Conservation (phyloP, 2,888 invertebrate species). For the Ischnus inquisitorius region DNA sequence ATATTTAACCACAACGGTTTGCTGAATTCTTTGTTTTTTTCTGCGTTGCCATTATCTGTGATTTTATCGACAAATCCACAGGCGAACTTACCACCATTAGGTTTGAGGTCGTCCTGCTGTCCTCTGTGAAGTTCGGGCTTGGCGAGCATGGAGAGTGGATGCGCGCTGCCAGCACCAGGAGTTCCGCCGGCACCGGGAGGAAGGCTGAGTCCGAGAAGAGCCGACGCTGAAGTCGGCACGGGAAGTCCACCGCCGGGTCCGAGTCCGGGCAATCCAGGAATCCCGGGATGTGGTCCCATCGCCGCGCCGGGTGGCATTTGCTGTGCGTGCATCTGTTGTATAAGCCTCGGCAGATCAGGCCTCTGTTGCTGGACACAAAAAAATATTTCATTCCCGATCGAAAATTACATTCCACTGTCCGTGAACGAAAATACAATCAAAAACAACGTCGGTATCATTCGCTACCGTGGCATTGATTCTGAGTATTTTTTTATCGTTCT, state of each 20-base stretch:
- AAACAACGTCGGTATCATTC: not conserved
- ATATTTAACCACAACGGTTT: too few species aligned
- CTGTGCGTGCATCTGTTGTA: slow-evolving; percentile 98
- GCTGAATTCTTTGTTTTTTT: too few species aligned
- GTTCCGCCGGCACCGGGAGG: slow-evolving; percentile 86
- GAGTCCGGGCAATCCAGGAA: slow-evolving; percentile 87
- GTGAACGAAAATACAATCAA: not conserved
- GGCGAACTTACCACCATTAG: slow-evolving; percentile 89
- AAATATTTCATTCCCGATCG: slow-evolving; percentile 53
- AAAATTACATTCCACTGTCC: not conserved
- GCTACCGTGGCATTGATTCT: not conserved
- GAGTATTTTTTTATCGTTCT: not conserved
- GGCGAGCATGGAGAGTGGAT: slow-evolving; percentile 92
- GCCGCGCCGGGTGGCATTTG: slow-evolving; percentile 90
- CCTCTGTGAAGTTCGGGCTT: slow-evolving; percentile 92
- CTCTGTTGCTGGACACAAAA: slow-evolving; percentile 91
- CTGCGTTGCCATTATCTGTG: not conserved
- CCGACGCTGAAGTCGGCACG: slow-evolving; percentile 85
- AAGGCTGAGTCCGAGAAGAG: slow-evolving; percentile 85
- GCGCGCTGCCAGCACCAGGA: slow-evolving; percentile 90
- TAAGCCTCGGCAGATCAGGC: slow-evolving; percentile 92
- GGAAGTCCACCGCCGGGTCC: slow-evolving; percentile 85
- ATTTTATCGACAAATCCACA: not conserved
- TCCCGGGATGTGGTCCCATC: slow-evolving; percentile 90
- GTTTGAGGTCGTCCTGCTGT: slow-evolving; percentile 90